Conservation (phyloP, 2,797 vertebrate species). For the Etheostoma nigrum region DNA sequence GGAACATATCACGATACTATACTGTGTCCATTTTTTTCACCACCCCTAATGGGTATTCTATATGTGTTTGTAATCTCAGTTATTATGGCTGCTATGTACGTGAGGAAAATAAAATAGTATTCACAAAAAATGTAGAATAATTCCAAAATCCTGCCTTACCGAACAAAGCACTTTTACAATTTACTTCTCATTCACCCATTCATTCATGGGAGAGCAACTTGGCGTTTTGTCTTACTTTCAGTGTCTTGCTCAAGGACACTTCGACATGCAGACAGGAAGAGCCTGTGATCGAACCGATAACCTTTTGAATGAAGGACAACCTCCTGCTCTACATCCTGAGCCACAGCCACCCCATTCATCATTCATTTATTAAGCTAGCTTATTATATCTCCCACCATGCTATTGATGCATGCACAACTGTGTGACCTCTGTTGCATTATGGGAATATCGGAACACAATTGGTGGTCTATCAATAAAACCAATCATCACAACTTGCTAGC, state of each 20-base stretch:
- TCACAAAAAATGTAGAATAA: neutral
- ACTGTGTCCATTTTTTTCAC: too few species aligned
- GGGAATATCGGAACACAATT: neutral
- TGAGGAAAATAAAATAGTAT: neutral
- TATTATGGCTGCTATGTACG: neutral
- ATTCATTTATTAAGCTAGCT: neutral
- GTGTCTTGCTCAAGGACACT: too few species aligned
- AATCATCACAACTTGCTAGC: neutral
- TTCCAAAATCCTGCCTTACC: neutral
- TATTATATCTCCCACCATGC: neutral
- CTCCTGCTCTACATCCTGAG: too few species aligned
- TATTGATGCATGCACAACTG: neutral
- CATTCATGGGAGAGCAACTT: too few species aligned
- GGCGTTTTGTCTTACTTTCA: too few species aligned
- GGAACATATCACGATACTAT: too few species aligned
- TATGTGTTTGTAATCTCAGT: neutral
- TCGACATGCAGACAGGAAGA: too few species aligned
- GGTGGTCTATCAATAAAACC: neutral
- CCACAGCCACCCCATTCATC: too few species aligned
- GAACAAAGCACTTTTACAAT: too few species aligned
- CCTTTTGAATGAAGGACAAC: too few species aligned
- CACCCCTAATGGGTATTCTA: neutral
- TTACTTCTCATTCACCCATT: too few species aligned
- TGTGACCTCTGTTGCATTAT: slow-evolving; percentile 7
- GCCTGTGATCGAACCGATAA: too few species aligned